These are phyloP conservation scores for Macrostomum lignano DNA, from an alignment of 1,140 invertebrate species.

Conservation along the genomic window DNA sequence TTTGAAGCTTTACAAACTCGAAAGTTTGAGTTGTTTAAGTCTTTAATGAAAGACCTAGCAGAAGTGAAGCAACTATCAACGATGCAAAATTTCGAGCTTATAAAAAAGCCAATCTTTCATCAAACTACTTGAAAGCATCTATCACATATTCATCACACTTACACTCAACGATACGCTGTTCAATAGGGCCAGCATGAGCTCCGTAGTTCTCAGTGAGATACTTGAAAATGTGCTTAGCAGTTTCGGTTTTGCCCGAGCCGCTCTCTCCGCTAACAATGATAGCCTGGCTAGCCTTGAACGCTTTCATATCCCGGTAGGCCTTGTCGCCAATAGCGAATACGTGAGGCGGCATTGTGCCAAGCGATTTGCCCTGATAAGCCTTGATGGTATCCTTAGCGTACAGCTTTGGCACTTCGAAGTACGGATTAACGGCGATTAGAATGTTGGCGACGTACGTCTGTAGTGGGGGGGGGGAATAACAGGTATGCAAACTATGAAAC, in stretches of 20 bases:
- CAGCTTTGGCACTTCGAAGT: conserved; percentile 91
- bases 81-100: too few relatives aligned
- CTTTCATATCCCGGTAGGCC: conserved; percentile 78
- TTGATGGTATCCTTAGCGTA: conserved; percentile 46
- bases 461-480: conserved; percentile 21
- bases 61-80: too few relatives aligned
- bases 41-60: too few relatives aligned
- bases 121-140: too few relatives aligned
- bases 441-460: conserved; percentile 95
- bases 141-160: too few relatives aligned
- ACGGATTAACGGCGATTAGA: conserved; percentile 90
- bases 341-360: conserved; percentile 78
- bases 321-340: conserved; percentile 95
- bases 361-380: conserved; percentile 76
- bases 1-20: too few relatives aligned
- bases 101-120: too few relatives aligned
- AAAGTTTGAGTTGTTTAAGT: too few relatives aligned
- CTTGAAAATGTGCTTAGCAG: conserved; percentile 76
- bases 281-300: conserved; percentile 76
- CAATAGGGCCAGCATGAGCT: conserved; percentile 45
- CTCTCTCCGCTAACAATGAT: conserved; percentile 84
- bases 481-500: background rate
- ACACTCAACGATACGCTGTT: conserved; percentile 76
- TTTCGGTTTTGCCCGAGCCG: conserved; percentile 74
- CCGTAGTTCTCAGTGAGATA: conserved; percentile 72